A percentile compares a stretch with the other conserved stretches of the same genome.
Evolutionary conservation across 2,888 invertebrate species (phyloP).

Genomic region (Hylaea fasciaria): DNA sequence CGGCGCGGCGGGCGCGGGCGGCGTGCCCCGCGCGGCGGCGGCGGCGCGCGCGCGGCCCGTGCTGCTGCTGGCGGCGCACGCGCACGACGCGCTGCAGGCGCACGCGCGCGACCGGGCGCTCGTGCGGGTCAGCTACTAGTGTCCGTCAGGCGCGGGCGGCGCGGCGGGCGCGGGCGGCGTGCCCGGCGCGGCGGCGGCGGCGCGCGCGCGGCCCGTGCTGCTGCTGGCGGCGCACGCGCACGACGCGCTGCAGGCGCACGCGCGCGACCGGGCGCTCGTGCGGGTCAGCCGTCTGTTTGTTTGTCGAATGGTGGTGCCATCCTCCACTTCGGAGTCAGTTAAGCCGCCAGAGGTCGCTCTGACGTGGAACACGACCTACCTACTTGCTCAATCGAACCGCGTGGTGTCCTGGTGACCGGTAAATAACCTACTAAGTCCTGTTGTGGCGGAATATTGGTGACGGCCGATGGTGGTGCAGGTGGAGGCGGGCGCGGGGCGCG

Average conservation of each 20-base stretch:
- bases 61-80: conserved; percentile 93
- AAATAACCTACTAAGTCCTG: too few species aligned
- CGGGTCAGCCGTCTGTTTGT: conserved; percentile 44
- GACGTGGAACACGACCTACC: too few species aligned
- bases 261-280: conserved; percentile 51
- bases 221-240: conserved; percentile 94
- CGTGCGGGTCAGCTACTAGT: conserved; percentile 51
- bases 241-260: conserved; percentile 89
- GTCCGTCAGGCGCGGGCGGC: too few species aligned
- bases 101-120: conserved; percentile 56
- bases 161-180: too few species aligned
- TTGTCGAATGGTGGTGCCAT: too few species aligned
- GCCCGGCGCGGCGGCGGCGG: conserved; percentile 27
- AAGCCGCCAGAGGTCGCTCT: too few species aligned
- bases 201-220: conserved; percentile 88
- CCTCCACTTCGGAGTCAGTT: too few species aligned
- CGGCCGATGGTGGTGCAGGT: conserved; percentile 51
- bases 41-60: conserved; percentile 86
- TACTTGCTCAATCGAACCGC: too few species aligned
- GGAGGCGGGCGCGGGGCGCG: conserved; percentile 62
- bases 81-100: conserved; percentile 92
- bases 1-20: too few species aligned
- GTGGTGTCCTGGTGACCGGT: too few species aligned
- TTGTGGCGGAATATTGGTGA: too few species aligned
- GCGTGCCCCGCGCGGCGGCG: too few species aligned